Evolutionary conservation across 2,888 invertebrate species (phyloP).

Genomic region (Drosophila differens): DNA sequence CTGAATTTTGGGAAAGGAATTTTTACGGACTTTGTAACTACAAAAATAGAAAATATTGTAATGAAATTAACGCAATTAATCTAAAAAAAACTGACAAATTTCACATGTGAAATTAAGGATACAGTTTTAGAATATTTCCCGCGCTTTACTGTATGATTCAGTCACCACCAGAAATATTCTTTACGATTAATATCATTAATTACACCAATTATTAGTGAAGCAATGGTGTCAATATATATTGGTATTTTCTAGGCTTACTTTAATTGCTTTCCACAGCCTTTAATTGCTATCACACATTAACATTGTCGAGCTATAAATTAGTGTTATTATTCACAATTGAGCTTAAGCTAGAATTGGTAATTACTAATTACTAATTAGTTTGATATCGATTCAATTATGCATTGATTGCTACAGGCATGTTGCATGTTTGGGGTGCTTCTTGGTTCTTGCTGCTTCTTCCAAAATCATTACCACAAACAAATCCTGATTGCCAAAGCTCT

Average conservation of each 20-base stretch:
- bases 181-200: not conserved
- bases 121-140: not conserved
- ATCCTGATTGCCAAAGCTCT: constrained; percentile 56
- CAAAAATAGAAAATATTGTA: not conserved
- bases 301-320: not conserved
- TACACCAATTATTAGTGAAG: not conserved
- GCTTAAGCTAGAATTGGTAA: constrained; percentile 7
- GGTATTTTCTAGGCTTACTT: not conserved
- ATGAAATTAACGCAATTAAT: not conserved
- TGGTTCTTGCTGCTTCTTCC: not conserved
- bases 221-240: not conserved
- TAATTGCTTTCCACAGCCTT: not conserved
- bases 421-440: constrained; percentile 18
- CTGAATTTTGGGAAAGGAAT: not conserved
- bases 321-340: constrained; percentile 23
- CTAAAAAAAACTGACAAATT: not conserved
- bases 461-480: constrained; percentile 47
- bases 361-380: constrained; percentile 13
- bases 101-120: not conserved
- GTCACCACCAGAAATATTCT: not conserved
- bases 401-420: constrained; percentile 25
- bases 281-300: constrained; percentile 6
- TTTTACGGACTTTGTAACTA: not conserved
- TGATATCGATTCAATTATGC: constrained; percentile 36
- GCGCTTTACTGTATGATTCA: not conserved